Conservation (phyloP, 2,888 invertebrate genomes). For the Andrena flavipes region DNA sequence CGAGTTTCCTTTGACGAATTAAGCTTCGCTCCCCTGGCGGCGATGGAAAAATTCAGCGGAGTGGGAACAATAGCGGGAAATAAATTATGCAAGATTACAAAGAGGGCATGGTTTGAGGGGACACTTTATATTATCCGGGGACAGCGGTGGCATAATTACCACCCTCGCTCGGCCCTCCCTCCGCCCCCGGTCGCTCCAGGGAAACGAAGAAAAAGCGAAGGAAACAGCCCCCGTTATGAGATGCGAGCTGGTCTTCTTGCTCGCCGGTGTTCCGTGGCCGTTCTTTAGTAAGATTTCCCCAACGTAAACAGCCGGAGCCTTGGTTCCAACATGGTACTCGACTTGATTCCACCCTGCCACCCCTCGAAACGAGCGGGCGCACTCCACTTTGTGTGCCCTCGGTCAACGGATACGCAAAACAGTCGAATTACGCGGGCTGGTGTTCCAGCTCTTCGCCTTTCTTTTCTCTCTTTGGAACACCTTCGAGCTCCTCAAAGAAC, state of each 20-base stretch:
- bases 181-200: slow-evolving; percentile 33
- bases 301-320: slow-evolving; percentile 80
- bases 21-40: slow-evolving; percentile 50
- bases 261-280: slow-evolving; percentile 65
- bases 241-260: slow-evolving; percentile 77
- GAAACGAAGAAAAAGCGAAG: slow-evolving; percentile 29
- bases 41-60: slow-evolving; percentile 79
- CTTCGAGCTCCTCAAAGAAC: background rate
- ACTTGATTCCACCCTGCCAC: slow-evolving; percentile 62
- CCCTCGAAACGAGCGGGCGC: slow-evolving; percentile 62
- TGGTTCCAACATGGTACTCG: slow-evolving; percentile 66
- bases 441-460: slow-evolving; percentile 25
- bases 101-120: slow-evolving; percentile 71
- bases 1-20: slow-evolving; percentile 68
- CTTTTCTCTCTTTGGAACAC: background rate
- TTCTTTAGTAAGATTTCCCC: slow-evolving; percentile 82
- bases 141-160: slow-evolving; percentile 84
- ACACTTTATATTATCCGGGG: slow-evolving; percentile 83
- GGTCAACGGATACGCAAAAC: slow-evolving; percentile 68
- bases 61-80: slow-evolving; percentile 81
- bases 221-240: slow-evolving; percentile 76
- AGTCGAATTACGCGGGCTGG: slow-evolving; percentile 58
- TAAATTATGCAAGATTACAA: slow-evolving; percentile 85
- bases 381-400: slow-evolving; percentile 60
- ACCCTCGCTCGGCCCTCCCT: slow-evolving; percentile 53